A percentile compares a stretch with the other conserved stretches of the same genome.
Conservation (phyloP, 2,888 invertebrate species). For the Drosophila sordidula region DNA sequence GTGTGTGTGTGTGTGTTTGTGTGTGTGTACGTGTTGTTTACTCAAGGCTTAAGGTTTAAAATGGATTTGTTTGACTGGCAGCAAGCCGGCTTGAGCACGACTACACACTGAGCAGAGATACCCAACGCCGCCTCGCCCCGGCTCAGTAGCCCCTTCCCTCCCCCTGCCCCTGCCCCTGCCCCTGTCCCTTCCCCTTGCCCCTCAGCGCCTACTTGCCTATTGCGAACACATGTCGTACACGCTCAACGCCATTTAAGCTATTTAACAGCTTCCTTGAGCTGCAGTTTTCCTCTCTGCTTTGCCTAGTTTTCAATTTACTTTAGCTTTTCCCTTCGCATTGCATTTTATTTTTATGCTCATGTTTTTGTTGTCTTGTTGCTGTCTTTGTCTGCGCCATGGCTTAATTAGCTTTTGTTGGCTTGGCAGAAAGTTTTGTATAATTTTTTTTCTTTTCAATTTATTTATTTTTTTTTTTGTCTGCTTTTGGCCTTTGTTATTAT, state of each 20-base stretch:
- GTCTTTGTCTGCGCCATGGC: constrained; percentile 57
- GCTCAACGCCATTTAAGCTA: constrained; percentile 70
- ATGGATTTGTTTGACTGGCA: constrained; percentile 80
- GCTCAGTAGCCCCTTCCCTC: no score
- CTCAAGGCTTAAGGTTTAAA: constrained; percentile 76
- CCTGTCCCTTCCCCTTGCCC: neutral
- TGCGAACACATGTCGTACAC: constrained; percentile 71
- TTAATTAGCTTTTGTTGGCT: constrained; percentile 75
- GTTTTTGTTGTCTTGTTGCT: neutral
- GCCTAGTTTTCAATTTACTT: constrained; percentile 68
- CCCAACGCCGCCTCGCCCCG: neutral
- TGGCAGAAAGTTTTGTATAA: constrained; percentile 42
- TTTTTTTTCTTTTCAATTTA: constrained; percentile 1
- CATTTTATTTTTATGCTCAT: constrained; percentile 38
- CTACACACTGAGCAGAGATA: constrained; percentile 48
- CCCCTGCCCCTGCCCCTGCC: no score
- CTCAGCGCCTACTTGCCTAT: constrained; percentile 14
- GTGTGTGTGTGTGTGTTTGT: constrained; percentile 13
- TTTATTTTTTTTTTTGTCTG: constrained; percentile 41
- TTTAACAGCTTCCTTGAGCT: constrained; percentile 68
- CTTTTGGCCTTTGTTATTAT: constrained; percentile 63
- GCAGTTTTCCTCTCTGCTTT: constrained; percentile 59
- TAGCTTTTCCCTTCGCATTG: constrained; percentile 40
- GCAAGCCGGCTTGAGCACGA: constrained; percentile 68
- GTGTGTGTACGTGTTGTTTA: constrained; percentile 70